Evolutionary conservation across 2,113 vertebrate species (phyloP).

Genomic region (Vulpes vulpes): DNA sequence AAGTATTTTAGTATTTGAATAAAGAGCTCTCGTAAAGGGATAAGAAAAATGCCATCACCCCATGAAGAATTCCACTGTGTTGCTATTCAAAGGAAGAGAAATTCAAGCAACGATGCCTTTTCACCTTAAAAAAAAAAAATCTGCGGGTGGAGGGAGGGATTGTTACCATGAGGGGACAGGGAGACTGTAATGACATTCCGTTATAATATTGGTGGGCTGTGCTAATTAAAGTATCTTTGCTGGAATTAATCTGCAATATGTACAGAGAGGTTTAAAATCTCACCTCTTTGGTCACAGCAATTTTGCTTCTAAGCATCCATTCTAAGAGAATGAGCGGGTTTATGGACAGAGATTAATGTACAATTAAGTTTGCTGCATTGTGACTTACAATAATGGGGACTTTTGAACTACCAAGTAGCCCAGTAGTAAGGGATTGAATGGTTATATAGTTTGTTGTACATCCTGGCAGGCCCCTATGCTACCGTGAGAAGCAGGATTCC

Average conservation of each 20-base stretch:
- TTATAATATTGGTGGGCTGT: background rate
- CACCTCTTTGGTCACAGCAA: background rate
- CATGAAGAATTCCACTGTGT: background rate
- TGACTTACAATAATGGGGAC: constrained; percentile 58
- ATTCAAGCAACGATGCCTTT: background rate
- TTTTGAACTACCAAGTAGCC: background rate
- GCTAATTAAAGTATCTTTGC: constrained; percentile 59
- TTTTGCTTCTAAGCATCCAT: constrained; percentile 32
- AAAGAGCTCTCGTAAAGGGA: background rate
- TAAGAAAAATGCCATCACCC: background rate
- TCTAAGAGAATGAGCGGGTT: constrained; percentile 15
- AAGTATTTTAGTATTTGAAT: background rate
- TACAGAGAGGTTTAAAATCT: constrained; percentile 42
- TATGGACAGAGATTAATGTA: constrained; percentile 63
- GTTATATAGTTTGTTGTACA: background rate
- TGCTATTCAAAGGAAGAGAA: background rate
- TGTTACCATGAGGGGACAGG: background rate
- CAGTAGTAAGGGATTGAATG: background rate
- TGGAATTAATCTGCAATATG: constrained; percentile 4
- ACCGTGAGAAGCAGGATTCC: background rate
- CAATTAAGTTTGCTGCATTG: constrained; percentile 51
- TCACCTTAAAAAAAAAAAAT: background rate
- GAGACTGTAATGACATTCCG: background rate
- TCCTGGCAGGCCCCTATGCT: constrained; percentile 46
- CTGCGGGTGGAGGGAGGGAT: background rate